phyloP scores from a whole-genome alignment of 2,888 invertebrate genomes.

The Hemithea aestivaria region DNA sequence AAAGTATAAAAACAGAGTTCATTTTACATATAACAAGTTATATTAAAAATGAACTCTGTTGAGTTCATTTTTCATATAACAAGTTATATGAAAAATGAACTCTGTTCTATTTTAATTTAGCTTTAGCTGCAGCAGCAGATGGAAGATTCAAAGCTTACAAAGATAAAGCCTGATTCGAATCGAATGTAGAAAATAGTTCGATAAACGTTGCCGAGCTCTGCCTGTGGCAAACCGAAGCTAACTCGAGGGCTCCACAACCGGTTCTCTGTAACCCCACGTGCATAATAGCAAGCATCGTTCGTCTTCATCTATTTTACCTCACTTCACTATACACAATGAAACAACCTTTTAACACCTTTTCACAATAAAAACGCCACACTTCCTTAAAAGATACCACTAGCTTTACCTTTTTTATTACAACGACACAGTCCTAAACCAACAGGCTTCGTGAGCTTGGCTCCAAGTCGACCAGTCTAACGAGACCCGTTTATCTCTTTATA shows the following conservation, averaged over 20 bases:
- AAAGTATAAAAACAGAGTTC: too few relatives aligned
- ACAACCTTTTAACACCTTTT: slow-evolving; percentile 28
- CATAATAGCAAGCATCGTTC: slow-evolving; percentile 56
- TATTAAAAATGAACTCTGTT: too few relatives aligned
- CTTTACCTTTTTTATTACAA: neutral
- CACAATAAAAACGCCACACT: neutral
- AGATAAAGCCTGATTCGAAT: slow-evolving; percentile 11
- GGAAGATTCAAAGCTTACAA: slow-evolving; percentile 7
- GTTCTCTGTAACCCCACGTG: slow-evolving; percentile 62
- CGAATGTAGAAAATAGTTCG: slow-evolving; percentile 28
- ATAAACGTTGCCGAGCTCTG: slow-evolving; percentile 36
- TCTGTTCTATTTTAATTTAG: too few relatives aligned
- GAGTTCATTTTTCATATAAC: too few relatives aligned
- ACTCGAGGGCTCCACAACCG: slow-evolving; percentile 44
- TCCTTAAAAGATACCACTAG: neutral
- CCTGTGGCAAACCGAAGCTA: slow-evolving; percentile 36
- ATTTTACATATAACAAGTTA: too few relatives aligned
- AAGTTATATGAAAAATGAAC: too few relatives aligned
- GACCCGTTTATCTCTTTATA: slow-evolving; percentile 4
- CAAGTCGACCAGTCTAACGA: neutral
- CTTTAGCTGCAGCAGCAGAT: too few relatives aligned
- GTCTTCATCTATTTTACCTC: slow-evolving; percentile 69
- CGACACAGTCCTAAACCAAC: slow-evolving; percentile 1
- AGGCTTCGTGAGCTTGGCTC: neutral
- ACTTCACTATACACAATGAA: slow-evolving; percentile 27